These are phyloP conservation scores for Incurvaria masculella DNA, from an alignment of 2,888 invertebrate species.

Conservation along the genomic window DNA sequence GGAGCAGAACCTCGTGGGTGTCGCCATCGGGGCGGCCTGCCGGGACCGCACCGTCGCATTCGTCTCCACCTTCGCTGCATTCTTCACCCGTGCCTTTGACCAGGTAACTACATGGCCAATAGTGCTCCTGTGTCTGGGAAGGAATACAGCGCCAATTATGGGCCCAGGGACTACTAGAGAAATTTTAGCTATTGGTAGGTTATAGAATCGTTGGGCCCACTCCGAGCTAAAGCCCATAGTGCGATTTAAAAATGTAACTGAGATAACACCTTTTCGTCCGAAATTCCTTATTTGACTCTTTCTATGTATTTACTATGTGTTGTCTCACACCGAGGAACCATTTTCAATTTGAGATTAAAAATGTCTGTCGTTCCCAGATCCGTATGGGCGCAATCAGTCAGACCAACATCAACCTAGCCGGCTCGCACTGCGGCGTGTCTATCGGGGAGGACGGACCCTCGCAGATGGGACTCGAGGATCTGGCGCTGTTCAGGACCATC, in stretches of 20 bases:
- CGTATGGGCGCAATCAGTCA: slow-evolving; percentile 99
- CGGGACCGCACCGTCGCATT: slow-evolving; percentile 92
- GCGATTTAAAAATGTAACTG: no score
- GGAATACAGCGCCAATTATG: neutral
- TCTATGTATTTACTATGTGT: no score
- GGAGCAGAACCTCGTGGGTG: slow-evolving; percentile 96
- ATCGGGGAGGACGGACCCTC: slow-evolving; percentile 99
- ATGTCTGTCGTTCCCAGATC: no score
- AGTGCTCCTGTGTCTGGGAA: no score
- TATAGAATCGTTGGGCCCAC: no score
- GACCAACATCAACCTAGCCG: slow-evolving; percentile 94
- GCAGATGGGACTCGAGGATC: slow-evolving; percentile 99
- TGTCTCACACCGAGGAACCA: no score
- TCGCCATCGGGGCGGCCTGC: slow-evolving; percentile 93
- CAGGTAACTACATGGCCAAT: slow-evolving; percentile 57
- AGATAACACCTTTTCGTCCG: no score
- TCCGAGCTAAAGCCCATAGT: no score
- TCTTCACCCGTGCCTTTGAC: slow-evolving; percentile 95
- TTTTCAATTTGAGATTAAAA: no score
- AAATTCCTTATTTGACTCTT: no score
- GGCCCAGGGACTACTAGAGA: neutral
- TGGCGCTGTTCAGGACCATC: slow-evolving; percentile 91
- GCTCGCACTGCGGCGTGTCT: slow-evolving; percentile 97
- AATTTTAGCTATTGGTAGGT: no score
- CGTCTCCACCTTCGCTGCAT: slow-evolving; percentile 96